Conservation (phyloP, 2,113 vertebrate species). For the Phyllostomus hastatus region DNA sequence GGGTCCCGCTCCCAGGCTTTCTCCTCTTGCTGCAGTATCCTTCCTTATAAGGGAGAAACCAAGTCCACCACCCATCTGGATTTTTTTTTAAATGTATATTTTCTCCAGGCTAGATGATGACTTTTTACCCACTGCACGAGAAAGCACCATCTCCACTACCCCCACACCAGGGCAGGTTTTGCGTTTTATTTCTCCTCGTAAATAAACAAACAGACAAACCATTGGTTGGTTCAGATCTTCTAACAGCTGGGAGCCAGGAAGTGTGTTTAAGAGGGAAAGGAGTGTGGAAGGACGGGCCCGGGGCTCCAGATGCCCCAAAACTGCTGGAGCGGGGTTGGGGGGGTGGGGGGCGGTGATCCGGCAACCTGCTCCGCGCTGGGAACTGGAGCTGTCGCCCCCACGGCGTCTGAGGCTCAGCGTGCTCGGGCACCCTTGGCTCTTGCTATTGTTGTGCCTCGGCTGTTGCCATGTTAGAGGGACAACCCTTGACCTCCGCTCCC, state of each 20-base stretch:
- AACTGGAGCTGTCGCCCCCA: neutral
- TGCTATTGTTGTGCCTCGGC: slow-evolving; percentile 51
- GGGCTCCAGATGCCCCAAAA: neutral
- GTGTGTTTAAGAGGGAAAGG: neutral
- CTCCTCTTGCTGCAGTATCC: slow-evolving; percentile 35
- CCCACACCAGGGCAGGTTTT: slow-evolving; percentile 29
- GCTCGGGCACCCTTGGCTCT: neutral
- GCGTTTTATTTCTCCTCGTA: slow-evolving; percentile 52
- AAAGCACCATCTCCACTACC: neutral
- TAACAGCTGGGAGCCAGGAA: slow-evolving; percentile 39
- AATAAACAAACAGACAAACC: slow-evolving; percentile 23
- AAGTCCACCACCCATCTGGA: neutral
- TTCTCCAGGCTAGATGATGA: slow-evolving; percentile 21
- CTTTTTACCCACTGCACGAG: slow-evolving; percentile 26
- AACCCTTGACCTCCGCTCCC: neutral
- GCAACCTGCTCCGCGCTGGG: slow-evolving; percentile 25
- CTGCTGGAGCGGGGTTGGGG: neutral
- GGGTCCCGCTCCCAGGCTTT: slow-evolving; percentile 42
- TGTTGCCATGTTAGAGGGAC: slow-evolving; percentile 29
- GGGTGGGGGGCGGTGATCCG: neutral
- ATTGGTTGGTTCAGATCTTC: neutral
- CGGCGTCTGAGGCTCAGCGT: neutral
- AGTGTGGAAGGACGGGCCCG: neutral
- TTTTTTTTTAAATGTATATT: neutral
- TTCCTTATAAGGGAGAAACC: slow-evolving; percentile 65